Percentiles rank a stretch among this genome's conserved stretches.
Evolutionary conservation across 1,140 invertebrate genomes (phyloP).

Genomic region (Anoplophora glabripennis): DNA sequence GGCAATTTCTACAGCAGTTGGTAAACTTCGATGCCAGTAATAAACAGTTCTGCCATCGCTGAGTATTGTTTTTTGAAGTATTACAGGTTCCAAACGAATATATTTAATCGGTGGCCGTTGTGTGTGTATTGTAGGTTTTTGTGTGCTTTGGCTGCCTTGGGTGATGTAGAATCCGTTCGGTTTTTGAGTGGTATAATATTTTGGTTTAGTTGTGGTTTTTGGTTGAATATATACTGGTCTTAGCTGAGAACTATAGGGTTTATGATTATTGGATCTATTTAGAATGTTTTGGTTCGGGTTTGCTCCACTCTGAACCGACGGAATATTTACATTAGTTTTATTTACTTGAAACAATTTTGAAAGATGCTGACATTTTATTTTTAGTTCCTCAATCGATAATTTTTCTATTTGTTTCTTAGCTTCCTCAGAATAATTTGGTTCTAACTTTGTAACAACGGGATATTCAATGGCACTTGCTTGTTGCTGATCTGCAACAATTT

Average conservation of each 20-base stretch:
- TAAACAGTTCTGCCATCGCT: constrained; percentile 38
- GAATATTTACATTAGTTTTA: background rate
- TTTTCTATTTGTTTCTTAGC: constrained; percentile 23
- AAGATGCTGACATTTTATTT: constrained; percentile 35
- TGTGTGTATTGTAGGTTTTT: background rate
- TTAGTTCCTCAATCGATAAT: constrained; percentile 28
- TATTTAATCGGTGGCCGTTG: constrained; percentile 25
- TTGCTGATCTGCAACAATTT: constrained; percentile 31
- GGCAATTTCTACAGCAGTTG: constrained; percentile 22
- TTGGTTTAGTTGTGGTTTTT: background rate
- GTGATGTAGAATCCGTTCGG: constrained; percentile 21
- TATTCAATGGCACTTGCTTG: constrained; percentile 16
- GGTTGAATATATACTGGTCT: constrained; percentile 16
- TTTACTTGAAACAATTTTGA: constrained; percentile 11
- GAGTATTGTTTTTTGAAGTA: constrained; percentile 39
- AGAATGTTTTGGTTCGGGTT: background rate
- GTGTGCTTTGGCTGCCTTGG: background rate
- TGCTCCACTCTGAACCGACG: too few relatives aligned
- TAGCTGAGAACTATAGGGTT: background rate
- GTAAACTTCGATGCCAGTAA: constrained; percentile 40
- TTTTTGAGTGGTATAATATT: constrained; percentile 16
- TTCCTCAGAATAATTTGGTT: constrained; percentile 2
- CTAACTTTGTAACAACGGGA: constrained; percentile 15
- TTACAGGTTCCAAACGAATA: constrained; percentile 39
- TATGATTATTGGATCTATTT: background rate